Evolutionary conservation across 2,888 invertebrate species (phyloP).

Genomic region (Diaprepes abbreviatus): DNA sequence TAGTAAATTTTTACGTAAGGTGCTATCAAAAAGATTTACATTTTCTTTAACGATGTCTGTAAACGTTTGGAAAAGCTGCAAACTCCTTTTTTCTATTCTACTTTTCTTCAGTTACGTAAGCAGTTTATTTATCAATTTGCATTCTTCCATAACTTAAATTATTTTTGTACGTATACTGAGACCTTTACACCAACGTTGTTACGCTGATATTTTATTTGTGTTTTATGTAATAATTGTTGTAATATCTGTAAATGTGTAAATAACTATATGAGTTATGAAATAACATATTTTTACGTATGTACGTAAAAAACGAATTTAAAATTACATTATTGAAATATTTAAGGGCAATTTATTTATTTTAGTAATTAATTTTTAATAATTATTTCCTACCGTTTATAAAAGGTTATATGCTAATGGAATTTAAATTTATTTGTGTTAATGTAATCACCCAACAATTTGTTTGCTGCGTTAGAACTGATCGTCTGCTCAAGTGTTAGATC

Average conservation of each 20-base stretch:
- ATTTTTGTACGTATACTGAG: conserved; percentile 1
- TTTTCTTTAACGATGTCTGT: neutral
- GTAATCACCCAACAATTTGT: no score
- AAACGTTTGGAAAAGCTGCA: neutral
- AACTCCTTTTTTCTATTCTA: neutral
- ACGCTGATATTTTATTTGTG: neutral
- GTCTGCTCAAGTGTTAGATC: conserved; percentile 55
- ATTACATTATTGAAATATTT: no score
- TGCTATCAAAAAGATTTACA: conserved; percentile 9
- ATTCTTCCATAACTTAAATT: conserved; percentile 3
- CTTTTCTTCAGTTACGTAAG: neutral
- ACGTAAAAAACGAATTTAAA: neutral
- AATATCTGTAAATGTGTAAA: conserved; percentile 4
- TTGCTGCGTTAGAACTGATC: conserved; percentile 28
- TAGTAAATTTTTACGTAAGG: neutral
- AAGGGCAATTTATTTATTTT: no score
- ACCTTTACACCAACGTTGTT: conserved; percentile 2
- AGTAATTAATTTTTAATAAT: no score
- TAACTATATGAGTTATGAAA: neutral
- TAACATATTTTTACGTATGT: neutral
- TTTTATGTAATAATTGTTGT: neutral
- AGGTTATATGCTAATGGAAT: no score
- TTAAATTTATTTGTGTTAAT: no score
- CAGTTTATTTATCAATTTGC: neutral
- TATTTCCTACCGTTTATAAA: no score